These are phyloP conservation scores for Philopotamus ludificatus DNA, from an alignment of 1,140 invertebrate genomes.

Conservation along the genomic window DNA sequence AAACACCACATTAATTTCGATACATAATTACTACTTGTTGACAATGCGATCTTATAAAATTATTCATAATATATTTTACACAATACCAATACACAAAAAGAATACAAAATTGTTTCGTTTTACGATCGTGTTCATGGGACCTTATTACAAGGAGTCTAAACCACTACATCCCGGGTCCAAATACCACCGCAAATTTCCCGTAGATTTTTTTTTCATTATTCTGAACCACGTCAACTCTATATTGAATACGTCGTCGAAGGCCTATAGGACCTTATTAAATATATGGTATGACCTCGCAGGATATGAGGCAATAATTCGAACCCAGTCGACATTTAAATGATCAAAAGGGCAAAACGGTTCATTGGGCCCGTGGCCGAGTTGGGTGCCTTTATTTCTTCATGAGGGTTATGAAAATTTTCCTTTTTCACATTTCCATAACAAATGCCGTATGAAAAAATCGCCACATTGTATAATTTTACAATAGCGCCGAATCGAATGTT, in stretches of 20 bases:
- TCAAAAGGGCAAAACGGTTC: constrained; percentile 37
- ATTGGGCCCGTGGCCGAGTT: constrained; percentile 15
- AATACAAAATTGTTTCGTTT: no score
- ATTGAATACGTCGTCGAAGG: constrained; percentile 15
- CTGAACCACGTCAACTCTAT: neutral
- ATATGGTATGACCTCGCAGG: constrained; percentile 31
- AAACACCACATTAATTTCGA: no score
- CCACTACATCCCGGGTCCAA: no score
- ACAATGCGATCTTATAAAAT: no score
- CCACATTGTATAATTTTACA: constrained; percentile 24
- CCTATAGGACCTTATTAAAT: constrained; percentile 37
- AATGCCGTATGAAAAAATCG: constrained; percentile 18
- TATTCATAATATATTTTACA: no score
- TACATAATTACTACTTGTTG: no score
- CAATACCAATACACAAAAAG: no score
- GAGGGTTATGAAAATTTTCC: constrained; percentile 21
- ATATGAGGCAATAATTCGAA: constrained; percentile 39
- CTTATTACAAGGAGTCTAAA: neutral
- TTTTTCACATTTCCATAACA: constrained; percentile 18
- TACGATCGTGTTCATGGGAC: neutral
- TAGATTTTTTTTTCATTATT: constrained; percentile 4
- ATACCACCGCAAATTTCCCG: neutral
- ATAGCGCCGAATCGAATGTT: constrained; percentile 21
- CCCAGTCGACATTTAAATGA: constrained; percentile 37
- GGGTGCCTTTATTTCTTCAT: neutral